These are phyloP conservation scores for Agrotis ipsilon DNA, from an alignment of 2,888 invertebrate species.

Conservation along the genomic window DNA sequence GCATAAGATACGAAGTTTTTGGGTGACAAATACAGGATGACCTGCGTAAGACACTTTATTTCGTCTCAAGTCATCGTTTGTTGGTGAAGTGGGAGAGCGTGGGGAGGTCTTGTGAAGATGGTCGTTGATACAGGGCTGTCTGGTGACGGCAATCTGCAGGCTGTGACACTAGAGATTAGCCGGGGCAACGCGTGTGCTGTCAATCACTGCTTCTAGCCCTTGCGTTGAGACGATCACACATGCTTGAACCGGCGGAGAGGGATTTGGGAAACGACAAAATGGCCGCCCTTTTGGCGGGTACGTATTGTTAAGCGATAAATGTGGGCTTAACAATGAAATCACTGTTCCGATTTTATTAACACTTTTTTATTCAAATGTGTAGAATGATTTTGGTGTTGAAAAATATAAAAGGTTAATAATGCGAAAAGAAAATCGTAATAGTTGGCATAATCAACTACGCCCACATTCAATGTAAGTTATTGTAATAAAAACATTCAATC, in stretches of 20 bases:
- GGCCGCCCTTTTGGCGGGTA: slow-evolving; percentile 48
- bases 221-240: slow-evolving; percentile 70
- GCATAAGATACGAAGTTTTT: slow-evolving; percentile 52
- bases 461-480: slow-evolving; percentile 18
- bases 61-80: slow-evolving; percentile 15
- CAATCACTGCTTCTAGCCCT: slow-evolving; percentile 77
- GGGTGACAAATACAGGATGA: slow-evolving; percentile 39
- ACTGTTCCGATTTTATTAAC: background rate
- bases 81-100: slow-evolving; percentile 7
- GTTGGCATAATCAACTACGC: slow-evolving; percentile 9
- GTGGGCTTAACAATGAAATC: background rate
- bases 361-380: background rate
- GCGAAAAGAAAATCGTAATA: background rate
- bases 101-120: slow-evolving; percentile 39
- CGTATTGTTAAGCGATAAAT: slow-evolving; percentile 27
- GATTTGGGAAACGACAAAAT: slow-evolving; percentile 69
- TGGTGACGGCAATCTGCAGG: slow-evolving; percentile 62
- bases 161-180: slow-evolving; percentile 81
- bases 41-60: slow-evolving; percentile 27
- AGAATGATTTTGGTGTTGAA: background rate
- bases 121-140: slow-evolving; percentile 69
- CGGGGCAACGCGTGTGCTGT: slow-evolving; percentile 76
- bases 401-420: background rate
- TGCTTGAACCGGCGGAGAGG: slow-evolving; percentile 66
- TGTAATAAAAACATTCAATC: slow-evolving; percentile 26